Evolutionary conservation across 2,888 invertebrate species (phyloP).

Genomic region (Agelastica alni): DNA sequence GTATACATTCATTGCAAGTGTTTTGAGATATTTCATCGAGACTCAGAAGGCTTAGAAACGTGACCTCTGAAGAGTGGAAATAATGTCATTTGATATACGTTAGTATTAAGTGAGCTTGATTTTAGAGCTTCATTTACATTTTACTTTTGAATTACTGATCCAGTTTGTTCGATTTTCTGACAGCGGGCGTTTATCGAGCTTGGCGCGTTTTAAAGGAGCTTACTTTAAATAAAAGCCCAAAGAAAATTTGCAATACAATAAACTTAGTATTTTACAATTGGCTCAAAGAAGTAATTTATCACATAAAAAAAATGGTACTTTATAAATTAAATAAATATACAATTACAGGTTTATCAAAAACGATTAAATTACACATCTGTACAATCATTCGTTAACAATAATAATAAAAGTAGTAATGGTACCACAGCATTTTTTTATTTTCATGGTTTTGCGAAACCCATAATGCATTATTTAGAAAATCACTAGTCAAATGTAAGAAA

Average conservation of each 20-base stretch:
- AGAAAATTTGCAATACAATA: constrained; percentile 13
- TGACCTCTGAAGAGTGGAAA: constrained; percentile 31
- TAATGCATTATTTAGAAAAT: no score
- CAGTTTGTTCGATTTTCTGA: constrained; percentile 11
- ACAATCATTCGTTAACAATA: no score
- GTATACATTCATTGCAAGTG: constrained; percentile 30
- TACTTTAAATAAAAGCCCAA: constrained; percentile 8
- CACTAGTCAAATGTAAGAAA: no score
- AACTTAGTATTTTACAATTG: constrained; percentile 1
- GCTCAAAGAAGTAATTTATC: constrained; percentile 5
- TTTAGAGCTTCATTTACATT: constrained; percentile 32
- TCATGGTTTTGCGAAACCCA: no score
- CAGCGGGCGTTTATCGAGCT: constrained; percentile 6
- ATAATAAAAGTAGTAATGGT: no score
- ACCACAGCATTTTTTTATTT: no score
- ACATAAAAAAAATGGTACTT: no score
- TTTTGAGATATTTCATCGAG: constrained; percentile 31
- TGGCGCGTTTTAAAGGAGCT: background rate
- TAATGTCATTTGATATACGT: constrained; percentile 25
- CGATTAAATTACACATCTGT: no score
- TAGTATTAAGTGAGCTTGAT: constrained; percentile 24
- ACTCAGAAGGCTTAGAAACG: constrained; percentile 30
- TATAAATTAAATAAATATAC: no score
- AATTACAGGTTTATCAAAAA: no score
- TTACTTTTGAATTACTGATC: constrained; percentile 28